Conservation (phyloP, 1,140 invertebrate species). For the Lordiphosa collinella region DNA sequence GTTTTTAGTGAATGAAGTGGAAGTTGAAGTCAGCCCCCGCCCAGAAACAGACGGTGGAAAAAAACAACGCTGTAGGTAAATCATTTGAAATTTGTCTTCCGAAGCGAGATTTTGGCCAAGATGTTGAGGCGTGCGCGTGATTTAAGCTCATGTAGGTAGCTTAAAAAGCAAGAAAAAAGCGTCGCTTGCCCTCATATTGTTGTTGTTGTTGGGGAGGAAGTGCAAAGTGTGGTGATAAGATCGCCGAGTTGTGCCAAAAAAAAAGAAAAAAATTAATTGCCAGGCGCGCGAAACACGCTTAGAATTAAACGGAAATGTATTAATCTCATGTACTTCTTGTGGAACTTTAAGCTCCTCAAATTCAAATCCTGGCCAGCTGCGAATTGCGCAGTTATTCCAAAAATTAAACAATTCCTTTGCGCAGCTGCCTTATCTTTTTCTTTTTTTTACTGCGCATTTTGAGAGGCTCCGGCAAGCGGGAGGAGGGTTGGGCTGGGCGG, state of each 20-base stretch:
- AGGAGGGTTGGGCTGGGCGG: conserved; percentile 12
- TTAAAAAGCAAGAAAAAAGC: conserved; percentile 13
- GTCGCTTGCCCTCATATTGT: background rate
- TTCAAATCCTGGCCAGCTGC: conserved; percentile 24
- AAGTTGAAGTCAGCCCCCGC: conserved; percentile 21
- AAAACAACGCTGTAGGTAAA: conserved; percentile 48
- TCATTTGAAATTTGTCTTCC: conserved; percentile 54
- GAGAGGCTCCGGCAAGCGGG: background rate
- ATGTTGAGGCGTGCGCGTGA: conserved; percentile 53
- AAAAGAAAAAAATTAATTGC: conserved; percentile 42
- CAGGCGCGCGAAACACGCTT: conserved; percentile 9
- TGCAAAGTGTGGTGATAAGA: conserved; percentile 49
- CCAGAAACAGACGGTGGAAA: background rate
- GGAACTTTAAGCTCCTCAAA: conserved; percentile 29
- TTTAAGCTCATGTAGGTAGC: conserved; percentile 54
- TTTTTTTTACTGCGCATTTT: background rate
- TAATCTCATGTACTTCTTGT: too few species aligned
- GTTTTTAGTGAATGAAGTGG: conserved; percentile 43
- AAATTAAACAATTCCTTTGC: conserved; percentile 39
- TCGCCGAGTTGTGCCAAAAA: conserved; percentile 39
- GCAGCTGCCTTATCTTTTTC: conserved; percentile 40
- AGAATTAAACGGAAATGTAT: background rate
- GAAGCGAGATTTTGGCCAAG: conserved; percentile 25
- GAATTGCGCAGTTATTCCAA: conserved; percentile 8
- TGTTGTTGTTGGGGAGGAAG: conserved; percentile 44